phyloP scores from a whole-genome alignment of 2,797 vertebrate species.

The Hapalemur alaotrensis region DNA sequence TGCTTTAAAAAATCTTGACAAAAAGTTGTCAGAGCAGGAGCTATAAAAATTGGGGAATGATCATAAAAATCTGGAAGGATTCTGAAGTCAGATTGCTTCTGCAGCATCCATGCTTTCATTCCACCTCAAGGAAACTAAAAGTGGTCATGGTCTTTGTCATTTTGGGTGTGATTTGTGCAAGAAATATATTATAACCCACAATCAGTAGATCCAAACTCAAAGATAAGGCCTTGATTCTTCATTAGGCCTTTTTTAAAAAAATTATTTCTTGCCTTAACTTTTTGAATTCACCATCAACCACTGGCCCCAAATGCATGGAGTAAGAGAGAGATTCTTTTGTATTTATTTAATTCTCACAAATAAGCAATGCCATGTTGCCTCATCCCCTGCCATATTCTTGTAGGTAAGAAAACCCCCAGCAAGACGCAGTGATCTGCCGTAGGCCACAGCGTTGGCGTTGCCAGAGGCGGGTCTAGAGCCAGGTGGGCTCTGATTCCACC shows the following conservation, averaged over 20 bases:
- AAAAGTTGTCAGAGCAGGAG: not conserved
- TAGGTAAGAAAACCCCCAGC: not conserved
- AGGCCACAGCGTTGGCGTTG: not conserved
- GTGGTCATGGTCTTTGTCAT: not conserved
- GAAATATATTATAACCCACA: not conserved
- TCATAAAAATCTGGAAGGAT: not conserved
- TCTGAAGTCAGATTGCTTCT: not conserved
- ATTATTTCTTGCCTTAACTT: not conserved
- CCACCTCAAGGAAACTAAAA: not conserved
- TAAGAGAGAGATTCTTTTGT: not conserved
- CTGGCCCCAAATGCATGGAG: not conserved
- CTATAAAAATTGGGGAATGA: not conserved
- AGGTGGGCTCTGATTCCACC: not conserved
- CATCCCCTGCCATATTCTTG: not conserved
- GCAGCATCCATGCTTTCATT: not conserved
- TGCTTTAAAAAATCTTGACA: not conserved
- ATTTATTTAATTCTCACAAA: not conserved
- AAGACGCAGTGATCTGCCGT: not conserved
- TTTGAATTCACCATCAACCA: slow-evolving; percentile 1
- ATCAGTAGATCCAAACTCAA: not conserved
- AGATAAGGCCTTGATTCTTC: not conserved
- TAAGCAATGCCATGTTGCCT: not conserved
- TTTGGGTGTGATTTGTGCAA: not conserved
- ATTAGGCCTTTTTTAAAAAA: not conserved
- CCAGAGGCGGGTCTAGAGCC: not conserved